Evolutionary conservation across 2,797 vertebrate genomes (phyloP), one percentile per base, ranked within the genome.

Genomic region (Hafferia zeledoni): DNA sequence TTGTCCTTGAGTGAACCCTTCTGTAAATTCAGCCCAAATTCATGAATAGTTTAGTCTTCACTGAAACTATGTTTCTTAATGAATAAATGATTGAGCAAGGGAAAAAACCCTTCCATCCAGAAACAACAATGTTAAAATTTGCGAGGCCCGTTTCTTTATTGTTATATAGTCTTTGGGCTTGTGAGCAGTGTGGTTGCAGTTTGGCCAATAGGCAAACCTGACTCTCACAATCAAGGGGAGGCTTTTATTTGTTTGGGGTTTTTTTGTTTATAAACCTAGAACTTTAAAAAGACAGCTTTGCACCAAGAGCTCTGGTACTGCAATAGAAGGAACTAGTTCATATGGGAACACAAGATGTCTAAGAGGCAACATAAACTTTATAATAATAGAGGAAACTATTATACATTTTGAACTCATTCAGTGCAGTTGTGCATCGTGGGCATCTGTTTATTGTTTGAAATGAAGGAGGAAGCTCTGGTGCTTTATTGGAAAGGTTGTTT

Each of bases 1-100:
- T 22, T 89, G 96, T 95, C 95, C 96, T 94, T 1, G 1, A 76
- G 81, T 95, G 96, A 96, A 96, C 96, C 41, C 52, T 69, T 61
- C 90, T 70, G 74, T 81, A 84, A 90, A 78, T 95, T 90, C 90
- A 87, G 83, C 68, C 53, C 81, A 53, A 89, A 96, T 74, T 90
- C 53, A 68, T 95, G 90, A 93, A 93, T 94, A 90, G 77, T 94
- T 94, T 71, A 85, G 92, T 76, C 60, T 95, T 94, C 75, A 56
- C 64, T 71, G 75, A 68, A 94, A 93, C 77, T n/a, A 24, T 83
- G 79, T 68, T 90, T 94, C 92, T 95, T 82, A 67, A 89, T 92
- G 92, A 90, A 89, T 92, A 95, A 95, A 85, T 93, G 64, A 94
- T 90, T 95, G 81, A 70, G 70, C 50, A 76, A 77, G 46, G 82